These are phyloP conservation scores for Deladenus siricidicola DNA, from an alignment of 2,888 invertebrate genomes.

Conservation along the genomic window DNA sequence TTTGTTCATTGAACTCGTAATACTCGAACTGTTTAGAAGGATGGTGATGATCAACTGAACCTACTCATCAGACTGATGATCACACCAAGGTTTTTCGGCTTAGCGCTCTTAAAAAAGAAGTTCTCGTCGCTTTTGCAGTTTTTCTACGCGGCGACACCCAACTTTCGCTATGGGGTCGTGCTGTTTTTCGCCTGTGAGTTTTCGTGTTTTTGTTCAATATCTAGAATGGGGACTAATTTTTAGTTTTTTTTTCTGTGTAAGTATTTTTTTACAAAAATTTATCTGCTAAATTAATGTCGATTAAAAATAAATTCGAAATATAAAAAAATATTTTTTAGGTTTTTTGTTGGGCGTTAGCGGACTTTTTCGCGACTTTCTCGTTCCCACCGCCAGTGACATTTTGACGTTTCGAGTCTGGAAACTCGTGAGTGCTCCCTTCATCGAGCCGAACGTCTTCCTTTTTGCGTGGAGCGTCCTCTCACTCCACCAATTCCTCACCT, in stretches of 20 bases:
- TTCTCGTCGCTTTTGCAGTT: background rate
- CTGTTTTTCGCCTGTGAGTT: background rate
- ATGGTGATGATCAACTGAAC: background rate
- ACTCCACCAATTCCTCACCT: conserved; percentile 24
- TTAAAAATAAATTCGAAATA: background rate
- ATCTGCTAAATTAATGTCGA: background rate
- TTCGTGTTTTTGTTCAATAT: background rate
- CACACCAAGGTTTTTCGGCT: background rate
- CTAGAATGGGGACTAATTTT: too few relatives aligned
- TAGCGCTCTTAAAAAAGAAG: background rate
- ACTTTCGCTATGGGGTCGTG: background rate
- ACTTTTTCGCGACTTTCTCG: conserved; percentile 19
- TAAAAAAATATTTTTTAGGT: conserved; percentile 25
- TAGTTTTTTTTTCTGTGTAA: too few relatives aligned
- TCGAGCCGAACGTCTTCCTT: conserved; percentile 44
- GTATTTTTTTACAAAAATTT: too few relatives aligned
- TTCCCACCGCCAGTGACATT: conserved; percentile 23
- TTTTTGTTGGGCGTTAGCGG: conserved; percentile 22
- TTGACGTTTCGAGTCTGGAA: conserved; percentile 42
- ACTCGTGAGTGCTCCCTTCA: conserved; percentile 36
- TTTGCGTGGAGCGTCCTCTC: conserved; percentile 32
- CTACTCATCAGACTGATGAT: background rate
- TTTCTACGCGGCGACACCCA: background rate
- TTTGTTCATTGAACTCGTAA: too few relatives aligned
- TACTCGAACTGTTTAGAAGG: too few relatives aligned